phyloP scores from a whole-genome alignment of 2,888 invertebrate genomes.

The Hartigia nigra region DNA sequence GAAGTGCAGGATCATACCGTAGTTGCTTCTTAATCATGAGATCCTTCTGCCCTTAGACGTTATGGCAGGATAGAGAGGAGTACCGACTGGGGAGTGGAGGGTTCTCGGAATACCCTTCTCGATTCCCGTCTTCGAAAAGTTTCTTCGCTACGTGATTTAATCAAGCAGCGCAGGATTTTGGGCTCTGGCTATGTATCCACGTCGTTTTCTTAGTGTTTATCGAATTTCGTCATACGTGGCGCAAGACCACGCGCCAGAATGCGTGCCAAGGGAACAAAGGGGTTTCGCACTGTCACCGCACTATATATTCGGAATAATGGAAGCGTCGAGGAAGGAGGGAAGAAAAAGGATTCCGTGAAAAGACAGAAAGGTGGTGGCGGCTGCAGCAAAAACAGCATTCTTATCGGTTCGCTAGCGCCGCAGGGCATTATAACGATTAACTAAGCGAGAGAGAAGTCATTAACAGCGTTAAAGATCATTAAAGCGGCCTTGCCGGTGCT shows the following conservation, averaged over 20 bases:
- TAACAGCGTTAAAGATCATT: slow-evolving; percentile 30
- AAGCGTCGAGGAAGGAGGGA: not conserved
- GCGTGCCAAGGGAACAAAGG: not conserved
- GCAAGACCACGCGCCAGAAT: not conserved
- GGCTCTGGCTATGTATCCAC: not conserved
- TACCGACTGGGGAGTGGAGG: not conserved
- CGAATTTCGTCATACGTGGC: not conserved
- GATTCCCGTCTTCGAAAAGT: not conserved
- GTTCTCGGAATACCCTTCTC: not conserved
- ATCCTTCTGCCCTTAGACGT: not conserved
- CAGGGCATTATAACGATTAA: not conserved
- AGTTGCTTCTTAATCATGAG: not conserved
- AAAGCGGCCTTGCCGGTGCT: slow-evolving; percentile 20
- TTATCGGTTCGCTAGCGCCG: not conserved
- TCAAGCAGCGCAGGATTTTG: not conserved
- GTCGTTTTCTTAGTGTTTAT: not conserved
- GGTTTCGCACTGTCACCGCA: not conserved
- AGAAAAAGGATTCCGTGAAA: not conserved
- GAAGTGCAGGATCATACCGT: not conserved
- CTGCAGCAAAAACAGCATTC: not conserved
- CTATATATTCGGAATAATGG: not conserved
- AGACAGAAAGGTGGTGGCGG: slow-evolving; percentile 8
- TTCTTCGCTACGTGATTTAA: not conserved
- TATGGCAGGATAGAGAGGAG: not conserved
- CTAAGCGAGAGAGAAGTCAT: not conserved